Conservation (phyloP, 2,888 invertebrate species). For the Isoperla grammatica region DNA sequence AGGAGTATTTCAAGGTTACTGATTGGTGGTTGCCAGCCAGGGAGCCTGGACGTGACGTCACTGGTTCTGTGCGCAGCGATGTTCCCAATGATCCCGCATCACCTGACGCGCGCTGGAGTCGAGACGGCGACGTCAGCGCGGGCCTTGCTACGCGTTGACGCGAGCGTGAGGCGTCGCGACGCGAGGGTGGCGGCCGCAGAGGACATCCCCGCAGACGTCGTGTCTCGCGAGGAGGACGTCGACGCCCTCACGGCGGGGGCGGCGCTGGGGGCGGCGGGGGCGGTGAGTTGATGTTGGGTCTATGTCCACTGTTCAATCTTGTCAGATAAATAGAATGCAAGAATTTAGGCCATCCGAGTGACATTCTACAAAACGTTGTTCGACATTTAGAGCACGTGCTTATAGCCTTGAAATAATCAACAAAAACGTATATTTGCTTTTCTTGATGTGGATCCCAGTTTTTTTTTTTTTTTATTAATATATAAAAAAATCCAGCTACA, state of each 20-base stretch:
- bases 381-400: too few relatives aligned
- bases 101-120: slow-evolving; percentile 12
- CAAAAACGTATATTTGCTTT: too few relatives aligned
- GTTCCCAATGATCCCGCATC: slow-evolving; percentile 30
- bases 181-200: slow-evolving; percentile 24
- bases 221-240: slow-evolving; percentile 22
- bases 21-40: background rate
- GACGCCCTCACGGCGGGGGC: background rate
- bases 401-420: too few relatives aligned
- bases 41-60: background rate
- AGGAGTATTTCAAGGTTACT: background rate
- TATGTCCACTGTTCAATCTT: too few relatives aligned
- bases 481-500: too few relatives aligned
- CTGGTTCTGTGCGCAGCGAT: slow-evolving; percentile 18
- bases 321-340: background rate
- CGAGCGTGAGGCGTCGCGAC: background rate
- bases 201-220: slow-evolving; percentile 31
- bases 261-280: background rate
- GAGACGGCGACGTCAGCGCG: slow-evolving; percentile 10
- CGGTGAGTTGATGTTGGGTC: too few relatives aligned
- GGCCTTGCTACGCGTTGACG: background rate
- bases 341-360: background rate
- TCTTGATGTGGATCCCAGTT: too few relatives aligned
- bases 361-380: too few relatives aligned
- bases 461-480: too few relatives aligned